phyloP scores from a whole-genome alignment of 30 jellyfish, hydroid and myxozoan genomes.

The Hydra vulgaris region DNA sequence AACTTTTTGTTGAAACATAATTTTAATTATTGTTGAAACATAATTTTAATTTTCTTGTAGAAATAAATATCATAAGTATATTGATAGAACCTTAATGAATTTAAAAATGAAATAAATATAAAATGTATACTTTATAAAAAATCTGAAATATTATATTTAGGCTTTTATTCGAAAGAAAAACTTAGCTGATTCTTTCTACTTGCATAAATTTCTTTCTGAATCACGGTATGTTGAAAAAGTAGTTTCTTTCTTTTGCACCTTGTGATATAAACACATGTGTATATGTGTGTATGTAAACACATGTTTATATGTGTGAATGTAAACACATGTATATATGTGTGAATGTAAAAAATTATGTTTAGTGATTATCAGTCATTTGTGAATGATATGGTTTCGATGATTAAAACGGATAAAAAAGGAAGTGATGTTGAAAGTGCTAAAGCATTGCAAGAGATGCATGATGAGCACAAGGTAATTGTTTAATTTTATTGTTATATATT shows the following conservation, averaged over 20 bases:
- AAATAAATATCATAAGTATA: too few species aligned
- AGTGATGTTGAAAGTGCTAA: conserved; percentile 94
- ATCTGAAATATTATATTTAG: conserved; percentile 13
- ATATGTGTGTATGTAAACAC: too few species aligned
- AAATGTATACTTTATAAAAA: background rate
- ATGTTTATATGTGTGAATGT: too few species aligned
- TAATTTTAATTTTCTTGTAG: too few species aligned
- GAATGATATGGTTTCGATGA: conserved; percentile 64
- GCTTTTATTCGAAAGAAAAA: conserved; percentile 57
- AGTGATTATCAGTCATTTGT: conserved; percentile 73
- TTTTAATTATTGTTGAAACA: too few species aligned
- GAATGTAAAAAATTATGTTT: background rate
- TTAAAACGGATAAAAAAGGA: conserved; percentile 64
- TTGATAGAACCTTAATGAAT: too few species aligned
- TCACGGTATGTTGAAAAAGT: conserved; percentile 56
- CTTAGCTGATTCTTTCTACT: conserved; percentile 61
- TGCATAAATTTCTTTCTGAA: conserved; percentile 85
- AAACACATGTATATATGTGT: too few species aligned
- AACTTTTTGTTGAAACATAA: too few species aligned
- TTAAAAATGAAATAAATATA: too few species aligned
- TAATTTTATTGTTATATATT: background rate
- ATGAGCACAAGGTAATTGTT: conserved; percentile 95
- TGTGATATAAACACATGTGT: background rate
- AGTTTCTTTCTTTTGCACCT: background rate
- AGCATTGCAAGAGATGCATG: conserved; percentile 80